A percentile compares a stretch with the other conserved stretches of the same genome.
Conservation (phyloP, 2,113 vertebrate genomes). For the Podilymbus podiceps region DNA sequence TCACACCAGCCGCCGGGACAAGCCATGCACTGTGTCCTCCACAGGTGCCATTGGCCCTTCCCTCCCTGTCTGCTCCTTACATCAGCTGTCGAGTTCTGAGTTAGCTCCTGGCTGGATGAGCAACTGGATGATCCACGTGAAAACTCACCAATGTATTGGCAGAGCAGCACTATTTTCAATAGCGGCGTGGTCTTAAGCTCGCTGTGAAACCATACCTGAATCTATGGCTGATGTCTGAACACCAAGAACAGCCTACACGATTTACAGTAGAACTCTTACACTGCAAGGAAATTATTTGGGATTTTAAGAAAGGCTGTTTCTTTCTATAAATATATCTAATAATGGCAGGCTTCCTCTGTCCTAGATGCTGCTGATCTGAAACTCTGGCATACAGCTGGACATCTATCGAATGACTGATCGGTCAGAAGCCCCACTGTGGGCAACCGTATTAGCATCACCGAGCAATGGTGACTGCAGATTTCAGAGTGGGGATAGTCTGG, state of each 20-base stretch:
- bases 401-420: not conserved
- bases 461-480: not conserved
- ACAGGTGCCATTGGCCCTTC: accelerated
- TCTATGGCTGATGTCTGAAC: not conserved
- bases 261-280: not conserved
- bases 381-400: not conserved
- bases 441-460: too few relatives aligned
- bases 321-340: not conserved
- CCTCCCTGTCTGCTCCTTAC: not conserved
- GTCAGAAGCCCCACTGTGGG: not conserved
- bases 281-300: not conserved
- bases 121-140: not conserved
- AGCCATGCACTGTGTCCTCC: not conserved
- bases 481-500: not conserved
- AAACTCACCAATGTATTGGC: not conserved
- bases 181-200: not conserved
- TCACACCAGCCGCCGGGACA: accelerated
- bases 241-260: not conserved
- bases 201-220: not conserved
- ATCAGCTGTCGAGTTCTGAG: not conserved
- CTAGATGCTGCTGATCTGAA: not conserved
- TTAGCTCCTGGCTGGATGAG: not conserved
- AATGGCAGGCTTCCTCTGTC: not conserved
- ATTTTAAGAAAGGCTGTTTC: not conserved
- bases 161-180: not conserved